Percentiles rank a stretch among this genome's conserved stretches.
Evolutionary conservation across 2,888 invertebrate genomes (phyloP).

Genomic region (Dinocampus coccinellae): DNA sequence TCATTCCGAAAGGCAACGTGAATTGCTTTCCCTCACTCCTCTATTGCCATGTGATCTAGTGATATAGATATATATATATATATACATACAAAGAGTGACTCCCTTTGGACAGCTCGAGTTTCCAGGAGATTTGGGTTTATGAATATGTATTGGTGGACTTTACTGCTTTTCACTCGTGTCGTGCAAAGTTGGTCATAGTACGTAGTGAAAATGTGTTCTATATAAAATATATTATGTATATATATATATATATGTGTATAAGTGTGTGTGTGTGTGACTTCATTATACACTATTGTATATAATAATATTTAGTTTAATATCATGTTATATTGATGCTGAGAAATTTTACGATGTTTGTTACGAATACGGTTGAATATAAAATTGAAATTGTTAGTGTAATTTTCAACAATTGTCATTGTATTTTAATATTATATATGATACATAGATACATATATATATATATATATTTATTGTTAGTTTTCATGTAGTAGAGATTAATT

Average conservation of each 20-base stretch:
- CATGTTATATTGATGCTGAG: background rate
- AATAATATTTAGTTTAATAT: background rate
- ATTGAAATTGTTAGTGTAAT: background rate
- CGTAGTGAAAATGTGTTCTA: conserved; percentile 13
- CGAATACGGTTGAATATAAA: background rate
- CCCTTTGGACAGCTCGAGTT: conserved; percentile 28
- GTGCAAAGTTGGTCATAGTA: conserved; percentile 24
- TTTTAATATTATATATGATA: too few relatives aligned
- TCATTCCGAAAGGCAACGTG: conserved; percentile 2
- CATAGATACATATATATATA: too few relatives aligned
- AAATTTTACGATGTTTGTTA: background rate
- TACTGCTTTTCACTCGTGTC: conserved; percentile 13
- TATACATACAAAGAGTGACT: conserved; percentile 18
- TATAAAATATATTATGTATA: background rate
- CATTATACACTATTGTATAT: background rate
- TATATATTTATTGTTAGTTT: too few relatives aligned
- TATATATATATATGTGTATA: too few relatives aligned
- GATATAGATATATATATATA: background rate
- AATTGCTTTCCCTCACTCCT: background rate
- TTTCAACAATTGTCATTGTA: too few relatives aligned
- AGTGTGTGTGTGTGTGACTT: background rate
- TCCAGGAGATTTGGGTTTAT: conserved; percentile 36
- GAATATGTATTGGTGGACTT: conserved; percentile 37
- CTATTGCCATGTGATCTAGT: background rate
- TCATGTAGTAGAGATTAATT: too few relatives aligned